Evolutionary conservation across 1,140 invertebrate species (phyloP), one percentile per base, ranked within the genome.

Genomic region (Galleria mellonella): DNA sequence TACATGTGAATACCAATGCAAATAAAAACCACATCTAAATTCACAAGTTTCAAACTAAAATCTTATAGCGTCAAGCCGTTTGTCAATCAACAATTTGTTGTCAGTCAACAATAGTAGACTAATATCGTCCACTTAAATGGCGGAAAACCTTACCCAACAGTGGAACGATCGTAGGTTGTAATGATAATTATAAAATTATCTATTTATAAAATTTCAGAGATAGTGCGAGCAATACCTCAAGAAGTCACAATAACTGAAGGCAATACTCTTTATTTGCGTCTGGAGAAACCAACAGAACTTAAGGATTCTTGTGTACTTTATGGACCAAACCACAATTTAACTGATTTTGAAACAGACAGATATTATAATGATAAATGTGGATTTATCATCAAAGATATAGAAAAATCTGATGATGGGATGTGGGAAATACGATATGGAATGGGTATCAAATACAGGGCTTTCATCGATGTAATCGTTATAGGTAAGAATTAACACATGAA

Each of bases 401-500:
- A 40, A 9, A 23, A 31, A 0, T 15, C 8, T 3, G 49, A 74
- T 13, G 42, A n/a, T 45, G 79, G 79, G 17, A 41, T 15, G n/a
- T 83, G 76, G 79, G 36, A 39, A 32, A 82, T 83, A 38, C 29
- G 43, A 0, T 77, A 69, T 48, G 76, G 71, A 39, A 43, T 48
- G 10, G 44, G 14, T 36, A 72, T 74, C 5, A 47, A 47, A 23
- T 75, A 77, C 27, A 56, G 45, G 42, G 76, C 72, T 2, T 15
- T 32, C 3, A 38, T 72, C 15, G 10, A 48, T 8, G 64, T 83
- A n/a, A 45, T 23, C 35, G 66, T 83, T 30, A 49, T 46, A 41
- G 72, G 76, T 81, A 68, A 71, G 12, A 35, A 14, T 14, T 14
- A 35, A 35, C 12, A 14, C 13, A 35, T 1, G 32, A 35, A 2